Evolutionary conservation across 2,113 vertebrate species (phyloP).

Genomic region (Gymnogyps californianus): DNA sequence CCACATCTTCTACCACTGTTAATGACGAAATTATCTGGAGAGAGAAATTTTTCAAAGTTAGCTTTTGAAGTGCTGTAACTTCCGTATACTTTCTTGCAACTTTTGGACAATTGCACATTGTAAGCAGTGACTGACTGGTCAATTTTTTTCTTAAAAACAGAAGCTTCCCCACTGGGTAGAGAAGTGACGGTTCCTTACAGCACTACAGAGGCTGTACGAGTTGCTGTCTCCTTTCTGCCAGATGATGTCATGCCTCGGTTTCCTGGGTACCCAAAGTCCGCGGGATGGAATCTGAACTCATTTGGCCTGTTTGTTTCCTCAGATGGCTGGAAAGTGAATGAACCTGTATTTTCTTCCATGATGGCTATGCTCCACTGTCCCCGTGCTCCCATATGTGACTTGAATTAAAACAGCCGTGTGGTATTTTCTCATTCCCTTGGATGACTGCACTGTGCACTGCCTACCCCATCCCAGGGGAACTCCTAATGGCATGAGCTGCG

Average conservation of each 20-base stretch:
- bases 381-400: fast-evolving
- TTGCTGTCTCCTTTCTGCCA: not conserved
- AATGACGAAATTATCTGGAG: not conserved
- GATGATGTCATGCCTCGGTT: not conserved
- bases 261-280: not conserved
- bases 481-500: not conserved
- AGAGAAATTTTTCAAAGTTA: not conserved
- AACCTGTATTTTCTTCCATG: not conserved
- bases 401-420: not conserved
- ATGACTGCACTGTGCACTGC: not conserved
- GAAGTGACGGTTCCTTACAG: not conserved
- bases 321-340: not conserved
- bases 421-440: not conserved
- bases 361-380: not conserved
- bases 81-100: fast-evolving
- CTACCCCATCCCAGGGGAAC: not conserved
- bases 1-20: not conserved
- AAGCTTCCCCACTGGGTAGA: not conserved
- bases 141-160: not conserved
- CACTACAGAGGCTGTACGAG: not conserved
- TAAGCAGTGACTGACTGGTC: not conserved
- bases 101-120: not conserved
- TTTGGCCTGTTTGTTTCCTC: not conserved
- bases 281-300: not conserved
- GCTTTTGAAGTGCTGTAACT: not conserved